Evolutionary conservation across 2,113 vertebrate species (phyloP).

Genomic region (Mastomys natalensis): DNA sequence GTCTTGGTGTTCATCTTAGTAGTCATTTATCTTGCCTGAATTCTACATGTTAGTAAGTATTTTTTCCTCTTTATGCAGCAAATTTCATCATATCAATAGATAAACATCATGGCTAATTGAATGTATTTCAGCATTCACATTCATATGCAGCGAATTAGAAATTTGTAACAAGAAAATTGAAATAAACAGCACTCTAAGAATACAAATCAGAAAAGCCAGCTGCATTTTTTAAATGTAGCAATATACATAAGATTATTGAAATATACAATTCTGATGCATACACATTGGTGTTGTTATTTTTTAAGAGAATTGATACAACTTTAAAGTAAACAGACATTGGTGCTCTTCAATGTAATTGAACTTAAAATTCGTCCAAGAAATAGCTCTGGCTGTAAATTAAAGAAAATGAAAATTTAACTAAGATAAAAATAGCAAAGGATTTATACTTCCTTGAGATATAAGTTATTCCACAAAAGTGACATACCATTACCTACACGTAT

Average conservation of each 20-base stretch:
- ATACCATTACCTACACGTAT: no score
- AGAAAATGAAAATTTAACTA: slow-evolving; percentile 4
- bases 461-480: not conserved
- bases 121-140: slow-evolving; percentile 44
- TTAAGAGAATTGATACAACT: not conserved
- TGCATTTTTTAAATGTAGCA: not conserved
- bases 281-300: not conserved
- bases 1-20: not conserved
- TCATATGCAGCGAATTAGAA: slow-evolving; percentile 60
- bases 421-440: not conserved
- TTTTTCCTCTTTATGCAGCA: not conserved
- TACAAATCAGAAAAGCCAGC: slow-evolving; percentile 52
- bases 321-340: slow-evolving; percentile 25
- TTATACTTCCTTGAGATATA: not conserved
- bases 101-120: slow-evolving; percentile 69
- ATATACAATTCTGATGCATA: not conserved
- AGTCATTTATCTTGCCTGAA: slow-evolving; percentile 47
- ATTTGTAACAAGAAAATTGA: slow-evolving; percentile 46
- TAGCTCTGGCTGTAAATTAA: not conserved
- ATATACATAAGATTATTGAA: not conserved
- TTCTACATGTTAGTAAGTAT: slow-evolving; percentile 54
- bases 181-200: slow-evolving; percentile 57
- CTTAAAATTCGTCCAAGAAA: not conserved
- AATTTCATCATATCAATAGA: slow-evolving; percentile 54
- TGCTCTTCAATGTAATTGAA: not conserved